These are phyloP conservation scores for Hylomyscus alleni DNA, from an alignment of 2,797 vertebrate species.

Conservation along the genomic window DNA sequence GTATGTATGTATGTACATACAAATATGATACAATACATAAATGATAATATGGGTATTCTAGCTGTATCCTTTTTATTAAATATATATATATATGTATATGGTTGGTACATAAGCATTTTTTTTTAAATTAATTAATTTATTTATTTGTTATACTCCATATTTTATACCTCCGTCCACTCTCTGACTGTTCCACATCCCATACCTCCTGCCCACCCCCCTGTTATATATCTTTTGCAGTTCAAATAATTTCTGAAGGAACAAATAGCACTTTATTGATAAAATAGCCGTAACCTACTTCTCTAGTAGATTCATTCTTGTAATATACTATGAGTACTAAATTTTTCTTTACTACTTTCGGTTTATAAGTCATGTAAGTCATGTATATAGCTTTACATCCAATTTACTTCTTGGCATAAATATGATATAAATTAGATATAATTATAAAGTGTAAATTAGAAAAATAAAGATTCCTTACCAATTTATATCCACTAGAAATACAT, in stretches of 20 bases:
- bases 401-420: background rate
- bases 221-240: slow-evolving; percentile 63
- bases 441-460: background rate
- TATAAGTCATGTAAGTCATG: slow-evolving; percentile 13
- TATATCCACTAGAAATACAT: background rate
- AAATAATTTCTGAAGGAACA: slow-evolving; percentile 71
- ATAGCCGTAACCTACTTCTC: slow-evolving; percentile 73
- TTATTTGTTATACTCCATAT: too few relatives aligned
- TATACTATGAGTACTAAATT: slow-evolving; percentile 6
- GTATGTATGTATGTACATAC: too few relatives aligned
- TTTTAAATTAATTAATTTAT: too few relatives aligned
- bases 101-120: too few relatives aligned
- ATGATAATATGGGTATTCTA: too few relatives aligned
- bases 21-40: too few relatives aligned
- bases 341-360: slow-evolving; percentile 41
- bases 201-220: background rate
- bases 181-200: too few relatives aligned
- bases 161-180: too few relatives aligned
- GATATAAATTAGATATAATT: background rate
- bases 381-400: background rate
- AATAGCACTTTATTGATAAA: slow-evolving; percentile 70
- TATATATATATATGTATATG: too few relatives aligned
- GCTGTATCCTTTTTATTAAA: too few relatives aligned
- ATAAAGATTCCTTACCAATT: background rate
- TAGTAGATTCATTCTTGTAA: slow-evolving; percentile 44